Evolutionary conservation across 2,888 invertebrate species (phyloP), one percentile per base, ranked within the genome.

Genomic region (Venusia cambrica): DNA sequence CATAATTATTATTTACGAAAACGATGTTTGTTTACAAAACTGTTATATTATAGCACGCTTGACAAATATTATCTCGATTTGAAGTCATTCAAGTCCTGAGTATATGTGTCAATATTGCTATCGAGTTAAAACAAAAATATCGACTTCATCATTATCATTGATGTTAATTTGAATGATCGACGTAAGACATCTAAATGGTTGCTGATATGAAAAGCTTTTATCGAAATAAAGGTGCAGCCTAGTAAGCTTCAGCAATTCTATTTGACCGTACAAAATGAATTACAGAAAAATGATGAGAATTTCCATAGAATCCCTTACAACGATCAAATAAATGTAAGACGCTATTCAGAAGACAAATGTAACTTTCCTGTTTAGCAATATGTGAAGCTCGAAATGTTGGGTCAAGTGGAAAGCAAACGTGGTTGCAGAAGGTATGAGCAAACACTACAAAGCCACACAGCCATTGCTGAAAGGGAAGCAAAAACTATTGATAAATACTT

Each of bases 1-100:
- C 54, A 63, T 68, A 63, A 69, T 65, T 61, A 69, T 61, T 65
- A 58, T 59, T 61, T 57, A 57, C 50, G 56, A 54, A 63, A 57
- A 58, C n/a, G n/a, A n/a, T n/a, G n/a, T n/a, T 63, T 53, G 59
- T 65, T 55, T 58, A 54, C 45, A 50, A 60, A 56, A 48, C 49
- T 52, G 51, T 51, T 55, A 52, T 54, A 58, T 61, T 61, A 66
- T 58, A 47, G 57, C 51, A 39, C 36, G 49, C 48, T 54, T 48
- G 49, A 62, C 53, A 62, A 64, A 58, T 53, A 46, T 56, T 54
- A 61, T 60, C n/a, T n/a, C 57, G 58, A 60, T 62, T 57, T 39
- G 33, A 57, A 52, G 54, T 62, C 58, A 64, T 67, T 67, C 60
- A 61, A 58, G 53, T 56, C 51, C 51, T 66, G 58, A 59, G 12